Evolutionary conservation across 2,797 vertebrate genomes (phyloP), one percentile per base, ranked within the genome.

Genomic region (Pseudotriccus pelzelni): DNA sequence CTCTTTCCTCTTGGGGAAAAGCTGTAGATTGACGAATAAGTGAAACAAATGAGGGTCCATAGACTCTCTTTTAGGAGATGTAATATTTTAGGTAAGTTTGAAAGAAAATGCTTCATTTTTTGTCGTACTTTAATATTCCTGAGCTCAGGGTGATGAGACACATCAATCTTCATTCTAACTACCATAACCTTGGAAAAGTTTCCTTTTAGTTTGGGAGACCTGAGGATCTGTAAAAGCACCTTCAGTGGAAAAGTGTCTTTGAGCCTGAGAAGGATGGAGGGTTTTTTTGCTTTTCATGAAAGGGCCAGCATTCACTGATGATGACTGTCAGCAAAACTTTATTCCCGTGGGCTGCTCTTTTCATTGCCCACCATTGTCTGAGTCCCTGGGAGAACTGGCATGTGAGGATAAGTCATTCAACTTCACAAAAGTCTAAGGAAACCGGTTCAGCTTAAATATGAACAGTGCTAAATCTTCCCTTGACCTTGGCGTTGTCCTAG

Each of bases 71-170:
- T 72, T 66, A 92, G 28, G 32, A 75, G n/a, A 73, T 36, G 21
- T 39, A 88, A 59, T 91, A 89, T 52, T 87, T 87, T 15, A 87
- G 59, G 28, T 47, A 78, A 79, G 85, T 89, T 78, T 91, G 76
- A 89, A 91, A 81, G 20, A 78, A 96, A 94, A 91, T 69, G 22
- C 21, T 87, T 92, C 8, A 53, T 72, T 72, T 75, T 90, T 89
- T 90, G 53, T 64, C 46, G 36, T 62, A 73, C 59, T 92, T 94
- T 92, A 93, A 85, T 80, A 90, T 92, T 83, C 19, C 9, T 41
- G 47, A 87, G 46, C 27, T 41, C 30, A 72, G 36, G 47, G n/a
- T 92, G 79, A 59, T 81, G 66, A 91, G 24, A 47, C 10, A 55
- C 43, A 87, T 95, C 81, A 75, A 81, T 85, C 72, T 76, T 74